A percentile compares a stretch with the other conserved stretches of the same genome.
Evolutionary conservation across 2,113 vertebrate genomes (phyloP).

Genomic region (Aldabrachelys gigantea): DNA sequence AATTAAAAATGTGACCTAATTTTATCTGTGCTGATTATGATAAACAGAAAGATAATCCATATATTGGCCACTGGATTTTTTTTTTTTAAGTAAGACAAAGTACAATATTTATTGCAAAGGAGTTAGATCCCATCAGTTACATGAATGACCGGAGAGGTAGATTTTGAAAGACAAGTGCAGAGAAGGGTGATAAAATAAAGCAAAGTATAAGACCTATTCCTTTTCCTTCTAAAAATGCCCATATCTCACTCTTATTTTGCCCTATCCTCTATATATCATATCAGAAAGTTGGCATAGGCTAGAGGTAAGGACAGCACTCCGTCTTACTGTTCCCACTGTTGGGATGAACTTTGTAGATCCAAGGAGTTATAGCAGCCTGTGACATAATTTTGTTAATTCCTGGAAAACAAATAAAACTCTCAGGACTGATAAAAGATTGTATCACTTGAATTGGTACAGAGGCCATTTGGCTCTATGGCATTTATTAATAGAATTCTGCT

Average conservation of each 20-base stretch:
- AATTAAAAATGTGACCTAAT: not conserved
- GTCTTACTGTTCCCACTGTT: not conserved
- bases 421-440: not conserved
- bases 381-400: not conserved
- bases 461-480: not conserved
- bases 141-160: not conserved
- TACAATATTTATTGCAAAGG: not conserved
- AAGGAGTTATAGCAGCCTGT: not conserved
- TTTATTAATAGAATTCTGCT: not conserved
- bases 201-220: not conserved
- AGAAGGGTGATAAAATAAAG: accelerated
- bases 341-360: not conserved
- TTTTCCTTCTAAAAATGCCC: not conserved
- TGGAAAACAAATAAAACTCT: not conserved
- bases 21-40: not conserved
- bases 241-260: not conserved
- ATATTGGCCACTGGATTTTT: not conserved
- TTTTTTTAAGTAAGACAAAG: not conserved
- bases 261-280: not conserved
- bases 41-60: not conserved
- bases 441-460: not conserved
- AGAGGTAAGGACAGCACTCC: not conserved
- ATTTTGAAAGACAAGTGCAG: not conserved
- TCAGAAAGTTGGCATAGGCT: not conserved
- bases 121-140: not conserved